Percentiles rank a stretch among this genome's conserved stretches.
Conservation (phyloP, 2,113 vertebrate genomes). For the Sitta europaea region DNA sequence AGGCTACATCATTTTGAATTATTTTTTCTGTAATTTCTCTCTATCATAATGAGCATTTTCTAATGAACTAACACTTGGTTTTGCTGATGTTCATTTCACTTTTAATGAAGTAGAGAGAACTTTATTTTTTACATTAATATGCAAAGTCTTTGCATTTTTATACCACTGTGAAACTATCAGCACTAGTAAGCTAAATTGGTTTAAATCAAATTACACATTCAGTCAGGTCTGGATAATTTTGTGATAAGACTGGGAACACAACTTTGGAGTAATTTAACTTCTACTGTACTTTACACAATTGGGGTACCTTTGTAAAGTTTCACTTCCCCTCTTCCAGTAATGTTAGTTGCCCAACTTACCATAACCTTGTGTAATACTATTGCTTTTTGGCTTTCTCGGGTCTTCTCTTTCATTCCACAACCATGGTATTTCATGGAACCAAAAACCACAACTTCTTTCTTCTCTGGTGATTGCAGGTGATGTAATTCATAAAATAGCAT, state of each 20-base stretch:
- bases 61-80: neutral
- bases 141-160: neutral
- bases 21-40: neutral
- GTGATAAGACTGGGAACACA: neutral
- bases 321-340: slow-evolving; percentile 27
- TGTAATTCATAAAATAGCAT: neutral
- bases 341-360: neutral
- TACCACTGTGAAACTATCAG: neutral
- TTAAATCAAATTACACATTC: neutral
- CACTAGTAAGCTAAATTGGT: neutral
- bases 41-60: neutral
- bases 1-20: neutral
- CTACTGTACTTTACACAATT: neutral
- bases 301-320: neutral
- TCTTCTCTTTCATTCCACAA: neutral
- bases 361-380: neutral
- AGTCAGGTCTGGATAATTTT: neutral
- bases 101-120: neutral
- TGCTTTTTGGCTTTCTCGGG: neutral
- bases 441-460: neutral
- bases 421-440: neutral
- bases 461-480: neutral
- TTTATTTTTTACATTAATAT: neutral
- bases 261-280: neutral
- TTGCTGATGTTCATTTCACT: neutral